Conservation (phyloP, 2,113 vertebrate species). For the Sinocyclocheilus anshuiensis region DNA sequence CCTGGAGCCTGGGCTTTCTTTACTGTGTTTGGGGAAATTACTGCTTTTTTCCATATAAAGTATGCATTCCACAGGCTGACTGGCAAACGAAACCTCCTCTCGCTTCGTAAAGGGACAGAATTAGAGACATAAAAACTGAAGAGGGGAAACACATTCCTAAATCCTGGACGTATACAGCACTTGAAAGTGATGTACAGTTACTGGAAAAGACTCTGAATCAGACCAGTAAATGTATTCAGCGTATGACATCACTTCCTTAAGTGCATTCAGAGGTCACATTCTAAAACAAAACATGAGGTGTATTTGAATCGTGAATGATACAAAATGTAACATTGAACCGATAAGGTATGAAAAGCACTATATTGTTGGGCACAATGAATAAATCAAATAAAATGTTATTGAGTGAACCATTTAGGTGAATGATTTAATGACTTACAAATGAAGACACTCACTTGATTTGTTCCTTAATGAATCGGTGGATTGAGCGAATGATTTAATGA, state of each 20-base stretch:
- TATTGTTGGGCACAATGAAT: too few relatives aligned
- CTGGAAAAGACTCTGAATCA: conserved; percentile 42
- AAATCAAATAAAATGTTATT: background rate
- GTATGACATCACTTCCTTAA: conserved; percentile 30
- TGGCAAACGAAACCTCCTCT: conserved; percentile 37
- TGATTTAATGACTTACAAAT: background rate
- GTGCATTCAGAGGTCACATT: conserved; percentile 47
- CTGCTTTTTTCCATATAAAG: conserved; percentile 65
- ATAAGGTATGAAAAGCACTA: too few relatives aligned
- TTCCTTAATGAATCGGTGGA: background rate
- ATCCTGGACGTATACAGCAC: conserved; percentile 31
- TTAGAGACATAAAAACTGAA: conserved; percentile 4
- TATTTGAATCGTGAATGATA: too few relatives aligned
- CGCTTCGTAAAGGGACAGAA: conserved; percentile 23
- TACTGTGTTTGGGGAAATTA: conserved; percentile 62
- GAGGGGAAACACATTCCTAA: conserved; percentile 37
- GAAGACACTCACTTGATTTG: background rate
- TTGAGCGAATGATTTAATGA: background rate
- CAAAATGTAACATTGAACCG: too few relatives aligned
- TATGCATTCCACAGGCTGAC: conserved; percentile 46
- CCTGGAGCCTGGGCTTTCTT: conserved; percentile 46
- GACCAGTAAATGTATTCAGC: conserved; percentile 11
- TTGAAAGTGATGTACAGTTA: conserved; percentile 27
- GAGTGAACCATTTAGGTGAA: background rate
- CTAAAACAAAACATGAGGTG: background rate